Evolutionary conservation across 2,113 vertebrate species (phyloP), one percentile per base, ranked within the genome.

Genomic region (Megaceryle torquata): DNA sequence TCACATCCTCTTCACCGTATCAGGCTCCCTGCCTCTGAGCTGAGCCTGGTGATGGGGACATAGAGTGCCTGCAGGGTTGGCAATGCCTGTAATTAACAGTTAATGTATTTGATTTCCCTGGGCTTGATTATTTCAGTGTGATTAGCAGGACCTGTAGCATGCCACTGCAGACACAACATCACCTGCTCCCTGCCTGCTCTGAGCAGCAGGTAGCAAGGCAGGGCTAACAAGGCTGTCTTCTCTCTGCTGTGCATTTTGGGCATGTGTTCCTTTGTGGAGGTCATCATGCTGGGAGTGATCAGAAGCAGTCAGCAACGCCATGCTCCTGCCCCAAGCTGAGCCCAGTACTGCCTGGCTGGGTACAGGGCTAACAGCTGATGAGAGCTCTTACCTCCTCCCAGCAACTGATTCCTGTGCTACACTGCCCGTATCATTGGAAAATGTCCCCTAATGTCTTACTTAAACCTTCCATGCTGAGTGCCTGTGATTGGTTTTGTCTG

Each of bases 81-180:
- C 43, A 1, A 44, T 0, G 12, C 60, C 81, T 59, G 54, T 80
- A 92, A 89, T 94, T 91, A 92, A 37, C 35, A 70, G 35, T 87
- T 94, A 91, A 92, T 86, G 65, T 69, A 33, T 89, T 92, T 78
- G 81, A 78, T 74, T 37, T 95, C 77, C 56, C 72, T 9, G 11
- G 65, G 81, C 43, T 92, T 89, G 87, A 86, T 92, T 94, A 91
- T 87, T 96, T 87, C 56, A 24, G 50, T 25, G 50, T 89, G 84
- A 92, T 91, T 92, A 95, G 67, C 69, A 46, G 72, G 60, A 84
- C 69, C 46, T 25, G 51, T 53, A 96, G 71, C 50, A 86, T 72
- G 44, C 46, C 9, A 0, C 44, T 25, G 44, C 93, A 95, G 88
- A 80, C 90, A 91, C 69, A 91, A 79, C 53, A 85, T 69, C 35